A percentile compares a stretch with the other conserved stretches of the same genome.
These are phyloP conservation scores for Drosophila paranaensis DNA, from an alignment of 2,888 invertebrate genomes.

Conservation along the genomic window DNA sequence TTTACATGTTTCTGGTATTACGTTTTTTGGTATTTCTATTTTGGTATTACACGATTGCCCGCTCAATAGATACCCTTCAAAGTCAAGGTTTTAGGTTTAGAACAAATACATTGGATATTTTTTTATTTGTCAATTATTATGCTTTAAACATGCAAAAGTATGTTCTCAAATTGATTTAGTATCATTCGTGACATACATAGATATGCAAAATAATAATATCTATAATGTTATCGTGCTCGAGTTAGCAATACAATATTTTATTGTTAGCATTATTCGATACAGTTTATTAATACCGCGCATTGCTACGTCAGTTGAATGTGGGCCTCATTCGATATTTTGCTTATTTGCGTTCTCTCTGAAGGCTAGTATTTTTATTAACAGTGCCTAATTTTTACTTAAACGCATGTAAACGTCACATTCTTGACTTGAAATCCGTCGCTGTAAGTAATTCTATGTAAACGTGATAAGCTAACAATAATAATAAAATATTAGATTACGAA, in stretches of 20 bases:
- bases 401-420: background rate
- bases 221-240: no score
- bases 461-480: background rate
- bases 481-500: background rate
- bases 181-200: no score
- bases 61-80: background rate
- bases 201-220: background rate
- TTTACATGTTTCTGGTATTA: conserved; percentile 20
- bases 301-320: background rate
- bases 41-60: background rate
- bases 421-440: background rate
- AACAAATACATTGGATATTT: background rate
- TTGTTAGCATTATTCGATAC: no score
- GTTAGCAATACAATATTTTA: no score
- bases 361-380: background rate
- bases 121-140: background rate
- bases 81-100: background rate
- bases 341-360: background rate
- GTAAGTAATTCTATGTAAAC: background rate
- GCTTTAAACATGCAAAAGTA: background rate
- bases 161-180: no score
- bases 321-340: background rate
- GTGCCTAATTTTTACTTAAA: background rate
- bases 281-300: background rate
- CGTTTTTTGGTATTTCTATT: conserved; percentile 12